Evolutionary conservation across 2,888 invertebrate species (phyloP).

Genomic region (Hoplodrina blanda): DNA sequence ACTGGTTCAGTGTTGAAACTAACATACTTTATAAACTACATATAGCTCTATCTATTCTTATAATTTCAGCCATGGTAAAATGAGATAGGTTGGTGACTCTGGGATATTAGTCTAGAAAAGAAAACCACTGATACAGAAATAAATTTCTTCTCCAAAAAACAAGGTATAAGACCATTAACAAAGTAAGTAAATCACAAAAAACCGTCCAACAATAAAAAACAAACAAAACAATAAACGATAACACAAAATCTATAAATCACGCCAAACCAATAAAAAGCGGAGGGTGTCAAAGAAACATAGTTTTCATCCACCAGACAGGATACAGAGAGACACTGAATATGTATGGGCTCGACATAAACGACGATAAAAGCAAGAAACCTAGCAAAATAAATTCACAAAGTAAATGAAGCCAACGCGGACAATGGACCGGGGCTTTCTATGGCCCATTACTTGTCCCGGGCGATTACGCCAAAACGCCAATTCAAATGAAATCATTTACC

Average conservation of each 20-base stretch:
- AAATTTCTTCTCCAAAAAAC: not conserved
- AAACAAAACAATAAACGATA: slow-evolving; percentile 28
- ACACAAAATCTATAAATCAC: slow-evolving; percentile 50
- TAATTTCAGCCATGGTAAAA: too few species aligned
- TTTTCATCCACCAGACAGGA: slow-evolving; percentile 74
- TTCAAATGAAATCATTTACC: slow-evolving; percentile 89
- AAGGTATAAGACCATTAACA: not conserved
- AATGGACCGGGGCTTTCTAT: slow-evolving; percentile 80
- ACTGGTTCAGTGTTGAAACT: too few species aligned
- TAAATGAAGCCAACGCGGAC: slow-evolving; percentile 83
- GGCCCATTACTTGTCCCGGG: slow-evolving; percentile 83
- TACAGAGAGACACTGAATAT: slow-evolving; percentile 80
- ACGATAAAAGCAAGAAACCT: slow-evolving; percentile 82
- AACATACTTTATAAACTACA: too few species aligned
- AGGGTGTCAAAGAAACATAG: slow-evolving; percentile 71
- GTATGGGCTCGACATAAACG: slow-evolving; percentile 77
- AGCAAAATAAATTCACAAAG: slow-evolving; percentile 81
- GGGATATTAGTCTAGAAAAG: too few species aligned
- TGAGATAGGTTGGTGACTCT: too few species aligned
- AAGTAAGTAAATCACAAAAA: not conserved
- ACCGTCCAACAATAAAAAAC: not conserved
- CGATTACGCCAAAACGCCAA: slow-evolving; percentile 81
- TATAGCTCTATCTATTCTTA: too few species aligned
- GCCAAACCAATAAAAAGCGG: slow-evolving; percentile 62
- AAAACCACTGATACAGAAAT: not conserved